Conservation (phyloP, 2,797 vertebrate species). For the Tamandua tetradactyla region DNA sequence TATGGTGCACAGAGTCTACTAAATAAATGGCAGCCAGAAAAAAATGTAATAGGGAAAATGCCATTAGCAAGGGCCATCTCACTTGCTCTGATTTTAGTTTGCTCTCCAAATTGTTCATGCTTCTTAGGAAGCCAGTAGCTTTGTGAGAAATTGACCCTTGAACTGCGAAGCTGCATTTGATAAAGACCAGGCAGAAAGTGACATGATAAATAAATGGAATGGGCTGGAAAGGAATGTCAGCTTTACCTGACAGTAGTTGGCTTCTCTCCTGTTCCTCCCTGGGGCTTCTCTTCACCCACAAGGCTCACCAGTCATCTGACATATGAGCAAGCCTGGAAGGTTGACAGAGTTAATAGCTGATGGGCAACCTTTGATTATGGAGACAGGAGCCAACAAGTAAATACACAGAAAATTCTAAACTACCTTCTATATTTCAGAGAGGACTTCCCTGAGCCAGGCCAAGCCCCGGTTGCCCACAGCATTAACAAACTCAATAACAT, state of each 20-base stretch:
- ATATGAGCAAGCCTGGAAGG: not conserved
- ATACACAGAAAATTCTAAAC: not conserved
- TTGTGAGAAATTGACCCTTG: conserved; percentile 6
- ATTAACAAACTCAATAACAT: not conserved
- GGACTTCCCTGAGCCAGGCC: not conserved
- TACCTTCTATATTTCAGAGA: not conserved
- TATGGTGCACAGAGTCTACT: not conserved
- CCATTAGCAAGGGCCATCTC: not conserved
- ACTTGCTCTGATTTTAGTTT: not conserved
- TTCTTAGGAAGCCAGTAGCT: not conserved
- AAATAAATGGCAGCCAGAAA: not conserved
- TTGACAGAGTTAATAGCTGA: not conserved
- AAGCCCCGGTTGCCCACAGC: not conserved
- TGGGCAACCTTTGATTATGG: not conserved
- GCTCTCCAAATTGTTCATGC: not conserved
- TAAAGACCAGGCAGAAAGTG: not conserved
- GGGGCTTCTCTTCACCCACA: not conserved
- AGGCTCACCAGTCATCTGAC: not conserved
- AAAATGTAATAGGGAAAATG: fast-evolving
- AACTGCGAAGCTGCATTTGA: conserved; percentile 20
- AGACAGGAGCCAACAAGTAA: not conserved
- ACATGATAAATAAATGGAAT: not conserved
- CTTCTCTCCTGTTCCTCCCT: not conserved
- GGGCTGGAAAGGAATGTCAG: not conserved
- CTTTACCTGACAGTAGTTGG: not conserved